Percentiles rank a stretch among this genome's conserved stretches.
phyloP scores from a whole-genome alignment of 1,140 invertebrate genomes.

The Doryteuthis pealeii region DNA sequence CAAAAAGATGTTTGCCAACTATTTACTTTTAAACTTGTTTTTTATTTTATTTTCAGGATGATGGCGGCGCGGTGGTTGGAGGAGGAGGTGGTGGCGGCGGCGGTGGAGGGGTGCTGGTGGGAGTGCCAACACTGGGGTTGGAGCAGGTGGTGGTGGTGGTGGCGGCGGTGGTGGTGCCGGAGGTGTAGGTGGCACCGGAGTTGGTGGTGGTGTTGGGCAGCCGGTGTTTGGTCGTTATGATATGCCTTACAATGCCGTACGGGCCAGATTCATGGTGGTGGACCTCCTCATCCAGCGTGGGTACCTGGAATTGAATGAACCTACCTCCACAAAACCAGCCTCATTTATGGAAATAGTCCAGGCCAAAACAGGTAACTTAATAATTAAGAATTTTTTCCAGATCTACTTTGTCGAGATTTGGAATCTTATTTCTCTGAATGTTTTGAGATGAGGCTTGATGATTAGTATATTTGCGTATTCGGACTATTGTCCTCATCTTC shows the following conservation, averaged over 20 bases:
- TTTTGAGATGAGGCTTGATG: no score
- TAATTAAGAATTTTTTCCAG: no score
- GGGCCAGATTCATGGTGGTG: constrained; percentile 29
- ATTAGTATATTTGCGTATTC: no score
- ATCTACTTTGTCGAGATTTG: no score
- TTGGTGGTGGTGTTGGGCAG: not conserved
- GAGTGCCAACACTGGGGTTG: not conserved
- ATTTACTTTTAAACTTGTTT: no score
- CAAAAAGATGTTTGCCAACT: no score
- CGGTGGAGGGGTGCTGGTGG: no score
- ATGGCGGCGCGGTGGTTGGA: no score
- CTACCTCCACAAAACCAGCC: constrained; percentile 24
- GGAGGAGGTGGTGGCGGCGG: no score
- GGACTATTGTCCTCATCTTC: no score
- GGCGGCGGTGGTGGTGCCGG: constrained; percentile 1
- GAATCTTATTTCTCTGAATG: no score
- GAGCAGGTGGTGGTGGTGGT: no score
- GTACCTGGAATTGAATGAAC: constrained; percentile 35
- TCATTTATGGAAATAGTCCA: constrained; percentile 4
- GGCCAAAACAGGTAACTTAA: constrained; percentile 18
- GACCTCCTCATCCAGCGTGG: constrained; percentile 34
- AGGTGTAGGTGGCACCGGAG: not conserved
- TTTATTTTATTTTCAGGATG: constrained; percentile 36
- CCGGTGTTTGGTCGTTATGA: not conserved
- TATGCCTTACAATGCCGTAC: constrained; percentile 7